Percentiles rank a stretch among this genome's conserved stretches.
These are phyloP conservation scores for Brienomyrus longianalis DNA, from an alignment of 2,113 vertebrate genomes.

Conservation along the genomic window DNA sequence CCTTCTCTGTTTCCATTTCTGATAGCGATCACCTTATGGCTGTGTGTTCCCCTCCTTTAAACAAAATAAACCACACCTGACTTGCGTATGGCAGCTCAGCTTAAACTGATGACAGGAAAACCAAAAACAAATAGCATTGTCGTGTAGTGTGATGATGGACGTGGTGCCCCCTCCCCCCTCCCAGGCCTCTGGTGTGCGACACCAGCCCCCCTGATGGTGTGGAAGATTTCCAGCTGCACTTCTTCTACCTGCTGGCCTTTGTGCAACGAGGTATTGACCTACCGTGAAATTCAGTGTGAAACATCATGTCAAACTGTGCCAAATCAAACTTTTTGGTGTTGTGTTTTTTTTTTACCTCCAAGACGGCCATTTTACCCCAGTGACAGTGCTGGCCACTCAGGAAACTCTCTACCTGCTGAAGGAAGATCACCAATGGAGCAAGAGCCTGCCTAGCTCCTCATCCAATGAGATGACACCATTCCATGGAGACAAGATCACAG, in stretches of 20 bases:
- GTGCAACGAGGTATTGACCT: slow-evolving; percentile 62
- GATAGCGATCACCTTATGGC: neutral
- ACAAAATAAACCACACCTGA: neutral
- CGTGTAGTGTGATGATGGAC: neutral
- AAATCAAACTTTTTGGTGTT: neutral
- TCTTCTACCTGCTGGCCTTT: slow-evolving; percentile 75
- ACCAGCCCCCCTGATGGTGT: slow-evolving; percentile 45
- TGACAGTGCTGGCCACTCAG: slow-evolving; percentile 57
- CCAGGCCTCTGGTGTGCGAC: slow-evolving; percentile 59
- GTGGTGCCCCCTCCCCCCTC: neutral
- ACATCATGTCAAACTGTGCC: neutral
- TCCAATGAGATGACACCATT: slow-evolving; percentile 21
- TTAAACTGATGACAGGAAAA: neutral
- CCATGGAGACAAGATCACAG: slow-evolving; percentile 34
- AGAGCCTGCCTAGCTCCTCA: slow-evolving; percentile 17
- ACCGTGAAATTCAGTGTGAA: neutral
- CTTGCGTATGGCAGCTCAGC: neutral
- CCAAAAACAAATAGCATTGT: neutral
- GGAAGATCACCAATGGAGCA: slow-evolving; percentile 66
- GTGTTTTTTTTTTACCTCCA: neutral
- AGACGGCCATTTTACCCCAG: slow-evolving; percentile 50
- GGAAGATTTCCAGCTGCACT: slow-evolving; percentile 59
- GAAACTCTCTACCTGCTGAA: slow-evolving; percentile 61
- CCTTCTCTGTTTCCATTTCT: neutral
- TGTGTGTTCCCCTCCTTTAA: neutral